These are phyloP conservation scores for Cnemophilus loriae DNA, from an alignment of 2,113 vertebrate genomes.

Conservation along the genomic window DNA sequence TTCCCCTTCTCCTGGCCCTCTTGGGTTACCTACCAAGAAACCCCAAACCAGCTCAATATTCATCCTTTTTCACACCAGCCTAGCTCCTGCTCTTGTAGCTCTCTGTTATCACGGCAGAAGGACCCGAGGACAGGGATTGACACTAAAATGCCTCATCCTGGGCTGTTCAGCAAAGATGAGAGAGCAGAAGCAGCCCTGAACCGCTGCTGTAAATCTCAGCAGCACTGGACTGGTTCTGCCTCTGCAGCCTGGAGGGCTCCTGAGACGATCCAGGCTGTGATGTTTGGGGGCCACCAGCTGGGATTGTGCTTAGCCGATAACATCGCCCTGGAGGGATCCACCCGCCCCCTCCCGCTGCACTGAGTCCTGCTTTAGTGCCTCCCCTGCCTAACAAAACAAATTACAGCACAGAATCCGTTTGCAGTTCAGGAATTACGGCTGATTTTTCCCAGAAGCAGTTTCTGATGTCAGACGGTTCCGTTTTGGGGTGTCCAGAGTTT, in stretches of 20 bases:
- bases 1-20: not conserved
- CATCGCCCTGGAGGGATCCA: not conserved
- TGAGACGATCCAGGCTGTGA: not conserved
- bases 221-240: not conserved
- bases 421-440: not conserved
- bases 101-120: not conserved
- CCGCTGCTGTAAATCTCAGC: not conserved
- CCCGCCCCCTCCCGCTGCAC: not conserved
- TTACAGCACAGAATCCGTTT: not conserved
- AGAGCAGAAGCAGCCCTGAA: not conserved
- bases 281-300: not conserved
- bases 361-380: not conserved
- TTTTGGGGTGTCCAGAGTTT: not conserved
- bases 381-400: conserved; percentile 19
- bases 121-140: not conserved
- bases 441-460: not conserved
- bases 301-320: not conserved
- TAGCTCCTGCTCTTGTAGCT: not conserved
- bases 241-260: not conserved
- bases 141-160: not conserved
- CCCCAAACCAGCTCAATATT: not conserved
- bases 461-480: not conserved
- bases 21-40: not conserved
- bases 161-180: not conserved
- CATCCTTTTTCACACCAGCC: not conserved